phyloP scores from a whole-genome alignment of 2,797 vertebrate genomes.

The Argentina silus region DNA sequence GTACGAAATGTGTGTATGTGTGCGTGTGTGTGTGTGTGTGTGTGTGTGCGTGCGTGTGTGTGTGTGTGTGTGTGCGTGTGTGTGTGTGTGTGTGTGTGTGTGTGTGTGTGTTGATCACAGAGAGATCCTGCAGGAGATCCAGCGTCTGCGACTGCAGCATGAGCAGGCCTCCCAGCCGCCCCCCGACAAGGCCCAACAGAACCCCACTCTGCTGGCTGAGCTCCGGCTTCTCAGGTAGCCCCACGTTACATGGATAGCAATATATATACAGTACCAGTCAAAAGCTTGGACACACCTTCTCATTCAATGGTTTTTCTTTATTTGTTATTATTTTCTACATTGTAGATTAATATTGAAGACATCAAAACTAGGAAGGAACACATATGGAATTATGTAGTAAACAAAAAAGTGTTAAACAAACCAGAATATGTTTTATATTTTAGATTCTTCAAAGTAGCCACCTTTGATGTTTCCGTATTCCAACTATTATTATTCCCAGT shows the following conservation, averaged over 20 bases:
- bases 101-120: slow-evolving; percentile 53
- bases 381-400: no score
- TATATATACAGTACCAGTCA: background rate
- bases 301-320: no score
- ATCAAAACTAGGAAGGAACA: no score
- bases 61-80: background rate
- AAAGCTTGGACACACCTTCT: no score
- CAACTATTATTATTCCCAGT: no score
- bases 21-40: background rate
- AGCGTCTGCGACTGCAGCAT: slow-evolving; percentile 92
- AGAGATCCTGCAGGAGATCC: slow-evolving; percentile 99
- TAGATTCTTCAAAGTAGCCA: no score
- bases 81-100: background rate
- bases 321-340: no score
- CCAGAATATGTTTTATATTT: no score
- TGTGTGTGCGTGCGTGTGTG: background rate
- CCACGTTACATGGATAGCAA: background rate
- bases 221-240: slow-evolving; percentile 92
- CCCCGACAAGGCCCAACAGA: slow-evolving; percentile 92
- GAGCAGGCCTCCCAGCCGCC: slow-evolving; percentile 95
- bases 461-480: no score
- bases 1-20: background rate
- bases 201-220: slow-evolving; percentile 94
- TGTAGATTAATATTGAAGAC: no score
- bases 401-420: no score